Evolutionary conservation across 2,888 invertebrate genomes (phyloP), one percentile per base, ranked within the genome.

Genomic region (Hydrotaea diabolus): DNA sequence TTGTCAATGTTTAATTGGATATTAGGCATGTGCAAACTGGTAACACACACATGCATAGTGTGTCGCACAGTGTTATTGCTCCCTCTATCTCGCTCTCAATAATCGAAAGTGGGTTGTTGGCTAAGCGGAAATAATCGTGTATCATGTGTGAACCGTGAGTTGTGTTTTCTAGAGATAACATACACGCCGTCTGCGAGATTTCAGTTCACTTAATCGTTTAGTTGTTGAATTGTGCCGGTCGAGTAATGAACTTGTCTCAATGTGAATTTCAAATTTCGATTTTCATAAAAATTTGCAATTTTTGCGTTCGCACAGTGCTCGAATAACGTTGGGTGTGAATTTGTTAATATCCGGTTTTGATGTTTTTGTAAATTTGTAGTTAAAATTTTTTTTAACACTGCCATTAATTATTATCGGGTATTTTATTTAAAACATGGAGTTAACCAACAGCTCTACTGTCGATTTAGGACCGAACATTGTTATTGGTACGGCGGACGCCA

Each of bases 351-450:
- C 69, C 62, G 62, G 62, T 62, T 36, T 31, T 62, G n/a, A 26
- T n/a, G 49, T 26, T 62, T 31, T 31, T 9, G 31, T 31, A 31
- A 31, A 62, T 31, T 31, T n/a, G n/a, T 31, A 31, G 31, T 36
- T 31, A 4, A 4, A 31, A n/a, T 62, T 62, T 15, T 31, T 31
- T 31, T 31, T 31, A 7, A 2, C 8, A 39, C 9, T 39, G 9
- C 13, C 9, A 8, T 39, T 39, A 8, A 13, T 39, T 39, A 11
- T 13, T 8, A 1, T 8, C 39, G 39, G 9, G 39, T 39, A 39
- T 39, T 39, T 39, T 11, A 8, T 39, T 39, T 39, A 8, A 17
- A 71, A 21, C 26, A 83, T 83, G 79, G 79, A 80, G 26, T n/a
- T 71, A 15, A 55, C 17, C 53, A 23, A 55, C n/a, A 76, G 17